phyloP scores from a whole-genome alignment of 2,888 invertebrate species.

The Marronus borbonicus region DNA sequence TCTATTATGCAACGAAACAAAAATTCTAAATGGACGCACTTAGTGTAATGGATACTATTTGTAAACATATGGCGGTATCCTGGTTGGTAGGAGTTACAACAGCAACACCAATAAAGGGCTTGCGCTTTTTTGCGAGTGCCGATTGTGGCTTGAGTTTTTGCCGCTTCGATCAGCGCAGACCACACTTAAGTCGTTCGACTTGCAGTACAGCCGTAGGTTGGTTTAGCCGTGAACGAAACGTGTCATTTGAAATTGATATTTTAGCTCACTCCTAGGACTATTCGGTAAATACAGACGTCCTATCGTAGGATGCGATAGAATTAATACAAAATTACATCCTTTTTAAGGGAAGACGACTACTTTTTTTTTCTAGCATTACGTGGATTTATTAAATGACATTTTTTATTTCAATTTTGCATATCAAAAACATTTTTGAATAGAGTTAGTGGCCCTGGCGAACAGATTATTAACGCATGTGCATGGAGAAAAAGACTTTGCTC shows the following conservation, averaged over 20 bases:
- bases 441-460: too few relatives aligned
- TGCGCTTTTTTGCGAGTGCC: slow-evolving; percentile 5
- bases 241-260: slow-evolving; percentile 40
- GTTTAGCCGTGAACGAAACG: slow-evolving; percentile 14
- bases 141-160: slow-evolving; percentile 26
- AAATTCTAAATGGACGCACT: slow-evolving; percentile 40
- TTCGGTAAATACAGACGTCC: slow-evolving; percentile 10
- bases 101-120: slow-evolving; percentile 37
- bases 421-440: too few relatives aligned
- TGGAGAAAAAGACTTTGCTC: too few relatives aligned
- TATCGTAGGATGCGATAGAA: slow-evolving; percentile 1
- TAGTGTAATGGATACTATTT: slow-evolving; percentile 42
- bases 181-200: slow-evolving; percentile 10
- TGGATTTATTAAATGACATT: too few relatives aligned
- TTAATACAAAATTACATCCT: neutral
- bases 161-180: slow-evolving; percentile 17
- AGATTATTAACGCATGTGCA: too few relatives aligned
- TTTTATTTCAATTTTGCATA: too few relatives aligned
- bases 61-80: slow-evolving; percentile 42
- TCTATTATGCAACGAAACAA: slow-evolving; percentile 43
- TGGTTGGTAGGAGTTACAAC: slow-evolving; percentile 41
- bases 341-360: neutral
- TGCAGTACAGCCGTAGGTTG: neutral
- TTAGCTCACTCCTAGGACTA: slow-evolving; percentile 14
- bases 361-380: neutral